Percentiles rank a stretch among this genome's conserved stretches.
Evolutionary conservation across 2,888 invertebrate species (phyloP).

Genomic region (Anoncus sp.): DNA sequence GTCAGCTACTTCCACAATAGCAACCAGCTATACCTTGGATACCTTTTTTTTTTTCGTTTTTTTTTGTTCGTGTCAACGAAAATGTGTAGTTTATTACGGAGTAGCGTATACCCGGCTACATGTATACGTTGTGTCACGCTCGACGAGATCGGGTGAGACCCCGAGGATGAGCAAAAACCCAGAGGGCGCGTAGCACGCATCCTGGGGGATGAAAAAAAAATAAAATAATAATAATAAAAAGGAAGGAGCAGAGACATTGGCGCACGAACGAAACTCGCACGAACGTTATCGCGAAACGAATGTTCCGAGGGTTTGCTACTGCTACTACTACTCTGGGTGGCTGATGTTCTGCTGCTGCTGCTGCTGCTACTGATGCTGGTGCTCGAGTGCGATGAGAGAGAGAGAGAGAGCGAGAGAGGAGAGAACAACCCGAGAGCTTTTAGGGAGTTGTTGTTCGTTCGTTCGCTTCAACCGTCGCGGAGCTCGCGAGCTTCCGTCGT

Average conservation of each 20-base stretch:
- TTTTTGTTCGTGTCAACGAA: neutral
- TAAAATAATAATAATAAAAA: slow-evolving; percentile 6
- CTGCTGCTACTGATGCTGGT: slow-evolving; percentile 19
- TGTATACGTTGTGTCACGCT: neutral
- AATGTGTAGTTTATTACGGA: slow-evolving; percentile 17
- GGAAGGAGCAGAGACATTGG: slow-evolving; percentile 8
- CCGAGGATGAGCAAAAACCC: slow-evolving; percentile 17
- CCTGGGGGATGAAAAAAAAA: slow-evolving; percentile 13
- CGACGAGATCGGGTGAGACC: slow-evolving; percentile 9
- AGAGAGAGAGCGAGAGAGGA: too few relatives aligned
- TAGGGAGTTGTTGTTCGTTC: slow-evolving; percentile 59
- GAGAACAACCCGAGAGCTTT: slow-evolving; percentile 59
- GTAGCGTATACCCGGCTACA: neutral
- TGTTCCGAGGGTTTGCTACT: slow-evolving; percentile 43
- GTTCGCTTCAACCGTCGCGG: slow-evolving; percentile 50
- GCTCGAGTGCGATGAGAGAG: slow-evolving; percentile 33
- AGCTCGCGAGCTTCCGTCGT: slow-evolving; percentile 45
- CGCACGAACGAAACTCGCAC: too few relatives aligned
- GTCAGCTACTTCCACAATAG: slow-evolving; percentile 9
- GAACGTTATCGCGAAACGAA: too few relatives aligned
- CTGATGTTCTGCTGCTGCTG: too few relatives aligned
- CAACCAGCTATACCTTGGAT: neutral
- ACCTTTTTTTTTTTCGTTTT: neutral
- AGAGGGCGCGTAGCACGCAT: slow-evolving; percentile 31
- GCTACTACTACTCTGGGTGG: too few relatives aligned